These are phyloP conservation scores for Porites lobata DNA, from an alignment of 92 coral and sea anemone species.

Conservation along the genomic window DNA sequence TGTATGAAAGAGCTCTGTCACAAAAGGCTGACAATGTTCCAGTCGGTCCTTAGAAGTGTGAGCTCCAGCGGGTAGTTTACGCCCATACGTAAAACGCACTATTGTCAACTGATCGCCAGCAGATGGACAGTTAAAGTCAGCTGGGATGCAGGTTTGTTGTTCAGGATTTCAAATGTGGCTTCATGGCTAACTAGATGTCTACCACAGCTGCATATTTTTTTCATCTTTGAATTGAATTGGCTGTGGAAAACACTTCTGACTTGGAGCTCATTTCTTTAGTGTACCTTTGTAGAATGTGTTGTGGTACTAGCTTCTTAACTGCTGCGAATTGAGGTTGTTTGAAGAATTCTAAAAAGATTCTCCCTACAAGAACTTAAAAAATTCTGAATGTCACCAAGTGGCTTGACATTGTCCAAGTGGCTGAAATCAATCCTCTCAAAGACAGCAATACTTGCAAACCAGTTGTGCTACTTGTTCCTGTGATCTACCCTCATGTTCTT, in stretches of 20 bases:
- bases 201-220: constrained; percentile 37
- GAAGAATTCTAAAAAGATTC: too few relatives aligned
- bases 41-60: constrained; percentile 8
- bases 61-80: constrained; percentile 11
- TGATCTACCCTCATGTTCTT: constrained; percentile 6
- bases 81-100: background rate
- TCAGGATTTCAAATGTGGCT: constrained; percentile 14
- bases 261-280: too few relatives aligned
- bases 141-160: constrained; percentile 4
- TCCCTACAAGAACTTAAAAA: constrained; percentile 10
- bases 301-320: too few relatives aligned
- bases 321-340: too few relatives aligned
- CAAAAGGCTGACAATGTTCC: background rate
- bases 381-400: constrained; percentile 11
- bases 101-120: constrained; percentile 9
- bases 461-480: too few relatives aligned
- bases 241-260: background rate
- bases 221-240: constrained; percentile 25
- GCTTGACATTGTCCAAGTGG: too few relatives aligned
- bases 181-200: constrained; percentile 40
- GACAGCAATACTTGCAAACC: too few relatives aligned
- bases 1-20: constrained; percentile 7
- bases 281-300: too few relatives aligned
- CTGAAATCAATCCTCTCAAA: too few relatives aligned
- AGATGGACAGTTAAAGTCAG: constrained; percentile 12